Evolutionary conservation across 2,797 vertebrate genomes (phyloP).

Genomic region (Denticeps clupeoides): DNA sequence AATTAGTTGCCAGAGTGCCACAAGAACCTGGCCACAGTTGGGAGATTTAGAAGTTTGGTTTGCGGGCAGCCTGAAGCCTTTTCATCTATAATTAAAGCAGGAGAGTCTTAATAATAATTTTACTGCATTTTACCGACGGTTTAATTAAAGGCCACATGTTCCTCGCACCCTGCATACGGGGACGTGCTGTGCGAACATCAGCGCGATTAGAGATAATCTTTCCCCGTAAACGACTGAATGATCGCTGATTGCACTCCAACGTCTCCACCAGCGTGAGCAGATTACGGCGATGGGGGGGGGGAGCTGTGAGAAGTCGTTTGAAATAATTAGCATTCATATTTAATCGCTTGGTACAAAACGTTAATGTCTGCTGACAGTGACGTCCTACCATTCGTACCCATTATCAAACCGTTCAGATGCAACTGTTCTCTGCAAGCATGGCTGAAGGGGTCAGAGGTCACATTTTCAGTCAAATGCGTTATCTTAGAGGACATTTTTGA

Average conservation of each 20-base stretch:
- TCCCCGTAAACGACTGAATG: constrained; percentile 12
- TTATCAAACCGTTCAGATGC: constrained; percentile 3
- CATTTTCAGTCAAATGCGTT: too few species aligned
- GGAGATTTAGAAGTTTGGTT: constrained; percentile 4
- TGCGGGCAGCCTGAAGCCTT: background rate
- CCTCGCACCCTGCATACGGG: background rate
- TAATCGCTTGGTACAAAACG: background rate
- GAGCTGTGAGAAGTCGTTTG: constrained; percentile 3
- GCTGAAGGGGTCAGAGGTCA: too few species aligned
- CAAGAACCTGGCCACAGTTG: constrained; percentile 1
- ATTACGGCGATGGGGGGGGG: background rate
- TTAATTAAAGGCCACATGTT: constrained; percentile 19
- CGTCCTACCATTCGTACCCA: constrained; percentile 3
- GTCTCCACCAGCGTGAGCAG: background rate
- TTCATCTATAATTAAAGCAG: constrained; percentile 15
- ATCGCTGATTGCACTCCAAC: constrained; percentile 11
- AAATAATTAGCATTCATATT: background rate
- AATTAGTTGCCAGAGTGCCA: background rate
- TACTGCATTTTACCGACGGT: constrained; percentile 16
- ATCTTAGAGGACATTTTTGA: too few species aligned
- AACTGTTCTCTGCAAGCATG: too few species aligned
- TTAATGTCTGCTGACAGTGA: background rate
- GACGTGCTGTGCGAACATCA: constrained; percentile 14
- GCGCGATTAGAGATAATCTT: constrained; percentile 13
- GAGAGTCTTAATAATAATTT: constrained; percentile 10